phyloP scores from a whole-genome alignment of 2,888 invertebrate genomes.

The Heliconius ismenius region DNA sequence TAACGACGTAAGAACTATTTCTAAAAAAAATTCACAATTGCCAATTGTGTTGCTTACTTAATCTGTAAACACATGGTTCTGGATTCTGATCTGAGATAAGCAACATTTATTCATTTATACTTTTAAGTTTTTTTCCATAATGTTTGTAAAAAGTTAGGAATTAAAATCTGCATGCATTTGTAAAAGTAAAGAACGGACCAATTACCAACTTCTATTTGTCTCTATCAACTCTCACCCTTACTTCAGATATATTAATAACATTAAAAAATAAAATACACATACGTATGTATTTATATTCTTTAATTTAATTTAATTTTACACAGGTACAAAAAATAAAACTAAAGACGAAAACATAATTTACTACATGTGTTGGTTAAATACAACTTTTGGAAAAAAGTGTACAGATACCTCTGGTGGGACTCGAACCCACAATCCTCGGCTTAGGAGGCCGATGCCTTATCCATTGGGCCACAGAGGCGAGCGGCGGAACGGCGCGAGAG shows the following conservation, averaged over 20 bases:
- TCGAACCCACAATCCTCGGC: slow-evolving; percentile 91
- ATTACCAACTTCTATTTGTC: not conserved
- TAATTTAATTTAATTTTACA: not conserved
- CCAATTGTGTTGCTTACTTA: too few species aligned
- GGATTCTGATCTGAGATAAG: too few species aligned
- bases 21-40: too few species aligned
- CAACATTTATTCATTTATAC: too few species aligned
- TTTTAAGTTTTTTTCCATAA: too few species aligned
- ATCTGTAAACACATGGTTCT: too few species aligned
- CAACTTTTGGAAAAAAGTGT: slow-evolving; percentile 55
- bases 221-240: not conserved
- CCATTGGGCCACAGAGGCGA: slow-evolving; percentile 90
- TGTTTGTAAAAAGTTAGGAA: too few species aligned
- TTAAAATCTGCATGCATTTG: too few species aligned
- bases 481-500: slow-evolving; percentile 89
- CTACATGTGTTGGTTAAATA: not conserved
- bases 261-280: not conserved
- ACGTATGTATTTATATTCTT: not conserved
- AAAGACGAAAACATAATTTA: not conserved
- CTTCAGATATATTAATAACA: not conserved
- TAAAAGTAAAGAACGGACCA: not conserved
- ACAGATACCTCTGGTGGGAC: slow-evolving; percentile 91
- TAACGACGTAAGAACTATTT: too few species aligned
- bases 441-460: slow-evolving; percentile 90
- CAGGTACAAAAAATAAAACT: not conserved